Percentiles rank a stretch among this genome's conserved stretches.
Evolutionary conservation across 2,888 invertebrate species (phyloP).

Genomic region (Xylota sylvarum): DNA sequence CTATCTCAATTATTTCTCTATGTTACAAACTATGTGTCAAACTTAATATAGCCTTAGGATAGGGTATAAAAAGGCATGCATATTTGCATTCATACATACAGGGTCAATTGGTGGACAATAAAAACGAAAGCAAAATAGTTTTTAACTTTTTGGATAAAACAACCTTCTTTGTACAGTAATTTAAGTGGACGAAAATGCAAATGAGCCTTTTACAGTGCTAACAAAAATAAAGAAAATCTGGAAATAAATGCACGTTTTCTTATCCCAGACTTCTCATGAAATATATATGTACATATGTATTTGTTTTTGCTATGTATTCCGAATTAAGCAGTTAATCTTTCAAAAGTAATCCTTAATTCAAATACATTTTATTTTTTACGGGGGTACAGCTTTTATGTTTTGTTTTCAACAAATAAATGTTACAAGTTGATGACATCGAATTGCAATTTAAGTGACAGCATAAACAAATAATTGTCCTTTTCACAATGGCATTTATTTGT

Average conservation of each 20-base stretch:
- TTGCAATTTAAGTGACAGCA: slow-evolving; percentile 84
- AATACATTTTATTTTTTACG: slow-evolving; percentile 45
- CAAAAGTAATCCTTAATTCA: slow-evolving; percentile 33
- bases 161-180: no score
- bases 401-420: slow-evolving; percentile 62
- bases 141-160: no score
- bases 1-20: no score
- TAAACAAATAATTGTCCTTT: slow-evolving; percentile 84
- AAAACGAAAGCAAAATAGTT: no score
- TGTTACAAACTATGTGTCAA: no score
- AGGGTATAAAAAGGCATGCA: no score
- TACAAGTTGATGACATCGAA: slow-evolving; percentile 82
- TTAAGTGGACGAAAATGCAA: no score
- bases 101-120: no score
- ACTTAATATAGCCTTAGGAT: no score
- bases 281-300: not conserved
- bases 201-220: no score
- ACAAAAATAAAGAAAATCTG: no score
- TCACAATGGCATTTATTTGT: slow-evolving; percentile 76
- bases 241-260: slow-evolving; percentile 12
- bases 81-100: no score
- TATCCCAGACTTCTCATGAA: slow-evolving; percentile 1
- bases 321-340: slow-evolving; percentile 40
- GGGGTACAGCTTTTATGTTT: slow-evolving; percentile 50
- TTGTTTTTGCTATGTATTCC: not conserved